Base-by-base conservation (phyloP, 1,140 invertebrate species). In the Vanessa tameamea region DNA sequence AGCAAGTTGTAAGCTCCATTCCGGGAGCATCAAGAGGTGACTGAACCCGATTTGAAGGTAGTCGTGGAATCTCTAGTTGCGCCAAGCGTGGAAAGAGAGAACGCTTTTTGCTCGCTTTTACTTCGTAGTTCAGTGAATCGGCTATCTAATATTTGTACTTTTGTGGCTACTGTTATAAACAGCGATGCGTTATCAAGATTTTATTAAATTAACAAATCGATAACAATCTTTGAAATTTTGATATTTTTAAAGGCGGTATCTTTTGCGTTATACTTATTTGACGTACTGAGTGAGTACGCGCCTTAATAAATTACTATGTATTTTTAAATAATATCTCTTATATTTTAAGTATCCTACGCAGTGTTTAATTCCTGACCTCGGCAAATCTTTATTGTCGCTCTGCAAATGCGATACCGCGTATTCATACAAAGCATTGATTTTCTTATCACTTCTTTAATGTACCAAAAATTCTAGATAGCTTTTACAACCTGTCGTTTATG, bases 381-480 rank as follows among this genome's bases (percentile, higher is more conserved):
- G 47, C 57, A 76, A 78, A 73, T 65, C 43, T 78, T 64, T 69
- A 31, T 80, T 76, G 69, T 74, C 50, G 53, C 66, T 72, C 64
- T 76, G 48, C 61, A 69, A 53, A 47, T 64, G 47, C 55, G 69
- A 55, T 43, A 53, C 43, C 20, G 0, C 9, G 53, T 13, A 8
- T 43, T 59, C 3, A 9, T 57, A 69, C 37, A 48, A 15, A 57
- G 53, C 53, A 57, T 57, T 23, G 53, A 57, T 57, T 55, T 47
- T 31, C 66, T 75, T 78, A 78, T 78, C 77, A 15, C 57, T 0
- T 7, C 70, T 48, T 51, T 55, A 64, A 70, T 53, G 66, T 77
- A 57, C 11, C 16, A 63, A 65, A 75, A 74, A 82, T 81, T 82
- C 69, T 67, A 71, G 89, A 91, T 91, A 89, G 81, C 89, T 86